These are phyloP conservation scores for Sebastes trivittatus DNA, from an alignment of 2,797 vertebrate species.

Conservation along the genomic window DNA sequence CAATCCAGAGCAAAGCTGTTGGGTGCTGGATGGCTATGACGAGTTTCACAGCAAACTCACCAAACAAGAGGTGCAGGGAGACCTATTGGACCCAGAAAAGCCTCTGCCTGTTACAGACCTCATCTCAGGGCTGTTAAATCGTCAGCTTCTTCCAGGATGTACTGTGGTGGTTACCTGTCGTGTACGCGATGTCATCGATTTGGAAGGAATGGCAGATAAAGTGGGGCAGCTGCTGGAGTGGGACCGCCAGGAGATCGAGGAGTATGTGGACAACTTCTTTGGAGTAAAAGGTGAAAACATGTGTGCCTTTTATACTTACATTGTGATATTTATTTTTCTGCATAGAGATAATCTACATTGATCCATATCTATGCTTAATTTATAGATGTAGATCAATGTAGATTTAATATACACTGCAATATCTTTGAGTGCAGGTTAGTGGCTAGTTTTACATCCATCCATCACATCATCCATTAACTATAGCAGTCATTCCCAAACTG, in stretches of 20 bases:
- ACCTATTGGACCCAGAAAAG: conserved; percentile 18
- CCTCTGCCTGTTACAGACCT: conserved; percentile 76
- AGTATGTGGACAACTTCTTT: conserved; percentile 86
- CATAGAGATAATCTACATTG: background rate
- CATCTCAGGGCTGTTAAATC: conserved; percentile 83
- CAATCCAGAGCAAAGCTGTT: conserved; percentile 80
- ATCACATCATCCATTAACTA: background rate
- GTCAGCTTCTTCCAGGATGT: conserved; percentile 86
- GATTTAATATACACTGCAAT: background rate
- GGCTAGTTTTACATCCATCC: background rate
- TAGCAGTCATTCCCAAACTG: background rate
- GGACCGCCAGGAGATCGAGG: conserved; percentile 76
- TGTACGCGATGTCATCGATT: conserved; percentile 77
- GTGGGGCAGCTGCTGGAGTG: conserved; percentile 87
- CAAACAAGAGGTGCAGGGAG: background rate
- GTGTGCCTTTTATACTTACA: background rate
- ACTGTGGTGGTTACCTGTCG: conserved; percentile 89
- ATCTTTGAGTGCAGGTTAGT: background rate
- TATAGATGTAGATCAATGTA: background rate
- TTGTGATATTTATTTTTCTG: background rate
- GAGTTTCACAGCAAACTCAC: conserved; percentile 80
- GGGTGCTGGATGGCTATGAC: conserved; percentile 94
- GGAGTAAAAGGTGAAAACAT: conserved; percentile 51
- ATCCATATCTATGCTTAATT: background rate
- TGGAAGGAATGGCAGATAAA: conserved; percentile 69